phyloP scores from a whole-genome alignment of 2,113 vertebrate species.

The Pelecanoides urinatrix region DNA sequence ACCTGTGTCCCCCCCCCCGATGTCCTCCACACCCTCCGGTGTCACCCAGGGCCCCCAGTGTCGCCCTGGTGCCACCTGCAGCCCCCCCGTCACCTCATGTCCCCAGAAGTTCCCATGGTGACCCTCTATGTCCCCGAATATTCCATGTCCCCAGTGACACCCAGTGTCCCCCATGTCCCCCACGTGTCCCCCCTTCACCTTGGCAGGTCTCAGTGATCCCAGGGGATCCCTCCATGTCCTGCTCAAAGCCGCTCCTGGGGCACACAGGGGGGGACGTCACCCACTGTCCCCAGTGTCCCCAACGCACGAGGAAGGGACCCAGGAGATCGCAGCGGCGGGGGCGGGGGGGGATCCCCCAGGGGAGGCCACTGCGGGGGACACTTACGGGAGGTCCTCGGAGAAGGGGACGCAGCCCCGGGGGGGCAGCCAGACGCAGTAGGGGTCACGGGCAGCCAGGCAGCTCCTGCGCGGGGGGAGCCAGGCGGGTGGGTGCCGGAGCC shows the following conservation, averaged over 20 bases:
- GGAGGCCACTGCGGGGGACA: rapidly evolving
- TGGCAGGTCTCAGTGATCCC: neutral
- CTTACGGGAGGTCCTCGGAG: constrained; percentile 27
- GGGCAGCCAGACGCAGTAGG: constrained; percentile 40
- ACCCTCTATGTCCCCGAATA: neutral
- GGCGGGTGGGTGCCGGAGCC: rapidly evolving
- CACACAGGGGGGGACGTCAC: neutral
- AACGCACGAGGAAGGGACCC: rapidly evolving
- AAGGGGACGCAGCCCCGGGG: neutral
- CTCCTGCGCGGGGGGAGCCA: neutral
- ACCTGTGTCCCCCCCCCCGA: neutral
- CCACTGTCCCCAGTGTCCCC: neutral
- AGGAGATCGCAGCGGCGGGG: rapidly evolving
- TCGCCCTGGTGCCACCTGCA: neutral
- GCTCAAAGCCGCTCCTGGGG: constrained; percentile 1
- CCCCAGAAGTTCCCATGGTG: neutral
- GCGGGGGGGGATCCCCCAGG: neutral
- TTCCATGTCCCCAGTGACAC: neutral
- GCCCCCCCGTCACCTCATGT: rapidly evolving
- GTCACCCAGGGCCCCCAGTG: neutral
- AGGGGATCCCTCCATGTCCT: neutral
- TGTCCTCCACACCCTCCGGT: neutral
- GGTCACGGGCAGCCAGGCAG: constrained; percentile 39
- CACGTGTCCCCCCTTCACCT: neutral
- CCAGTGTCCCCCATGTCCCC: rapidly evolving